Evolutionary conservation across 2,113 vertebrate species (phyloP), one percentile per base, ranked within the genome.

Genomic region (Echinops telfairi): DNA sequence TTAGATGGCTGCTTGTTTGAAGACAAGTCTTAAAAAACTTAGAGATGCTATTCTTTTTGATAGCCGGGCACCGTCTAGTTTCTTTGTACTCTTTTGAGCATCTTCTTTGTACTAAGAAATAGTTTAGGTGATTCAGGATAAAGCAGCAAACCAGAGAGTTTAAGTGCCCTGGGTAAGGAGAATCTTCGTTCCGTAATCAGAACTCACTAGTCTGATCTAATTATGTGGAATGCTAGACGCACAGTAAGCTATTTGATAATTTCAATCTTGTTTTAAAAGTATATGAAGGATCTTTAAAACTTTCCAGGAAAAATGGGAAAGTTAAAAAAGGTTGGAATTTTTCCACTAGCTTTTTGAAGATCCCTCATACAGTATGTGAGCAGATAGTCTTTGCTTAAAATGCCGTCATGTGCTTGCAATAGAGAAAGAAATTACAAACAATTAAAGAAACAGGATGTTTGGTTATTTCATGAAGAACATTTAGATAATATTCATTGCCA

Each of bases 121-220:
- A 38, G 58, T 31, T 9, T 36, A 47, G 33, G 58, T 91, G 29
- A 73, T 89, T 83, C n/a, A 57, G 53, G 15, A 40, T 40, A 19
- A 10, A 57, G 53, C 10, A 62, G 36, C 68, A 62, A 95, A 47
- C 20, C 36, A 83, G 20, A 75, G 40, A 81, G 7, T 78, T 60
- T 43, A 66, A 43, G 22, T 80, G 14, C 64, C 19, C 38, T 17
- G 3, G 2, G 58, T 27, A 73, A 29, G 60, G 27, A 3, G 11
- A 90, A 29, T 57, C 76, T 86, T 29, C n/a, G 11, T 31, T 92
- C 6, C 2, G 1, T 81, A 43, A 76, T 83, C 6, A 70, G n/a
- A 90, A 83, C 47, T 57, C 38, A 58, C n/a, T 70, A 58, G 76
- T 80, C n/a, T 80, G 73, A 90, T 85, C 53, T 70, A 79, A 66